Conservation (phyloP, 1,140 invertebrate genomes). For the Tyrophagus putrescentiae region DNA sequence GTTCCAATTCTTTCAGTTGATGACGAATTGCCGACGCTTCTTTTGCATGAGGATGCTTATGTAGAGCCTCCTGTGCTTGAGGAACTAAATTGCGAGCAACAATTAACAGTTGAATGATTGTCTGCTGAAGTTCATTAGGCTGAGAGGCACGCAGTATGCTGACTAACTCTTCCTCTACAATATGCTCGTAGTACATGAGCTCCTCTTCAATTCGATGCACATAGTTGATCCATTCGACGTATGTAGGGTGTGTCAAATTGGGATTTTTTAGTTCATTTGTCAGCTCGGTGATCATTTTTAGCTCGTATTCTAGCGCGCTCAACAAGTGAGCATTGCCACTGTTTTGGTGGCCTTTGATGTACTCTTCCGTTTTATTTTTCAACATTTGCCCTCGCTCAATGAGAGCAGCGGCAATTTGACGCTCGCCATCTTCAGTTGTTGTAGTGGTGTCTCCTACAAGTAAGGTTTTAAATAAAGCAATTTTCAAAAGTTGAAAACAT, state of each 20-base stretch:
- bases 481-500: background rate
- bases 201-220: no score
- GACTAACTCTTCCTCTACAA: no score
- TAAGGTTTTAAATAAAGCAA: background rate
- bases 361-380: background rate
- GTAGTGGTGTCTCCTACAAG: background rate
- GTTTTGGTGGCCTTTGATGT: background rate
- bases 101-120: no score
- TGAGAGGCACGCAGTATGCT: no score
- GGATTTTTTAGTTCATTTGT: background rate
- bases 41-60: no score
- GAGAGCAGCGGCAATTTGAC: background rate
- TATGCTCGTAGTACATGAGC: no score
- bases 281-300: background rate
- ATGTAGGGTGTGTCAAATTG: background rate
- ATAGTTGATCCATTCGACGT: background rate
- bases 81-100: no score
- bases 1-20: no score
- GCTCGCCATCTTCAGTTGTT: background rate
- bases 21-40: no score
- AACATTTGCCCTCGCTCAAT: background rate
- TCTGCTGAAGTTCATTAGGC: no score
- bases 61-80: no score
- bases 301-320: background rate
- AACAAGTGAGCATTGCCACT: background rate